Evolutionary conservation across 2,888 invertebrate genomes (phyloP), one percentile per base, ranked within the genome.

Genomic region (Drosophila anceps): DNA sequence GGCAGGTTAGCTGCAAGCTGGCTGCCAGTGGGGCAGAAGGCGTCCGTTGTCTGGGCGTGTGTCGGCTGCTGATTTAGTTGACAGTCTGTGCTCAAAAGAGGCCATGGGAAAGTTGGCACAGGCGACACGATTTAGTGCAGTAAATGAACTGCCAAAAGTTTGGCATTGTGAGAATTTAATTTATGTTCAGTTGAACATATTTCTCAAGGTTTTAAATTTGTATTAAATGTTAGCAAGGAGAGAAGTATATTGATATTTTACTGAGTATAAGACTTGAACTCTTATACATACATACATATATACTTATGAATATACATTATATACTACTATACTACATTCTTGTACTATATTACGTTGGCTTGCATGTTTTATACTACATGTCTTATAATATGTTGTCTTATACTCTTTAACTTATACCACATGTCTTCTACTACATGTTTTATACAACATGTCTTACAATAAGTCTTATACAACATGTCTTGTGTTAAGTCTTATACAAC

Each of bases 91-190:
- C 48, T 12, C 33, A 57, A 57, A 37, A n/a, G 18, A 33, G 61
- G 48, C 54, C 62, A 61, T 76, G 76, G 71, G 77, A 66, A 79
- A 70, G 15, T 55, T 37, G 13, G 2, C 24, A 37, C 20, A 24
- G 41, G 18, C 13, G n/a, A 37, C 39, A 20, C 33, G 5, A 37
- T 53, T 33, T 66, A 50, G 67, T 29, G 39, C 44, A 29, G 12
- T 18, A 7, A 37, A 37, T 33, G 24, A 33, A 2, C 39, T 54
- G 44, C 33, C 33, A 55, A 46, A 37, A 66, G 46, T 46, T 54
- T 54, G 29, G 27, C 29, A 39, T 18, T 27, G 13, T 33, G 41
- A 13, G 43, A 43, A 57, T 9, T 43, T 43, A 10, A 31, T 54
- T 39, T 29, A 54, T 43, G 6, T 31, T 43, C 15, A 15, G 15